A percentile compares a stretch with the other conserved stretches of the same genome.
Evolutionary conservation across 2,888 invertebrate species (phyloP).

Genomic region (Hirtodrosophila duncani): DNA sequence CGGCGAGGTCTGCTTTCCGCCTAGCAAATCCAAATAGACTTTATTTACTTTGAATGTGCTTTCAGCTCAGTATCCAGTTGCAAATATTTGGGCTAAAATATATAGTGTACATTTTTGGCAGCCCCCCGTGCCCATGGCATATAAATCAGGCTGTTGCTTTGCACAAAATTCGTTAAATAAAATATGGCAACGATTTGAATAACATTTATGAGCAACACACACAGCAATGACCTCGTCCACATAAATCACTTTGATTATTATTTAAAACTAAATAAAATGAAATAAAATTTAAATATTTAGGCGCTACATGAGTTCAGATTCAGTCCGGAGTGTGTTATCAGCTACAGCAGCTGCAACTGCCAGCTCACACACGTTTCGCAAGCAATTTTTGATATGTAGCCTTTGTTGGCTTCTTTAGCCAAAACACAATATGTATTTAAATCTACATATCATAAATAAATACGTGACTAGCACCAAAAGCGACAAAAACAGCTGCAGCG

Average conservation of each 20-base stretch:
- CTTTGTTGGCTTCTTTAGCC: constrained; percentile 24
- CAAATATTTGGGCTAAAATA: constrained; percentile 14
- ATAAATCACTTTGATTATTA: constrained; percentile 70
- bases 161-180: constrained; percentile 33
- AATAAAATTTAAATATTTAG: constrained; percentile 31
- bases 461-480: constrained; percentile 35
- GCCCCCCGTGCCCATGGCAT: constrained; percentile 23
- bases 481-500: constrained; percentile 56
- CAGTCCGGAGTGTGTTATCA: constrained; percentile 40
- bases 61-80: constrained; percentile 27
- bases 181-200: constrained; percentile 30
- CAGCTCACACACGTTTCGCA: constrained; percentile 24
- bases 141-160: constrained; percentile 64
- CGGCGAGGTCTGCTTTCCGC: too few relatives aligned
- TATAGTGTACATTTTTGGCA: constrained; percentile 40
- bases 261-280: constrained; percentile 44
- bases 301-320: constrained; percentile 22
- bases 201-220: constrained; percentile 52
- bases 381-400: constrained; percentile 19
- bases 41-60: too few relatives aligned
- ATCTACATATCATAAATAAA: constrained; percentile 57
- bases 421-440: constrained; percentile 31
- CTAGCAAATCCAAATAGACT: too few relatives aligned
- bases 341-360: constrained; percentile 44
- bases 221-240: constrained; percentile 57